These are phyloP conservation scores for Thyatira batis DNA, from an alignment of 2,888 invertebrate species.

Conservation along the genomic window DNA sequence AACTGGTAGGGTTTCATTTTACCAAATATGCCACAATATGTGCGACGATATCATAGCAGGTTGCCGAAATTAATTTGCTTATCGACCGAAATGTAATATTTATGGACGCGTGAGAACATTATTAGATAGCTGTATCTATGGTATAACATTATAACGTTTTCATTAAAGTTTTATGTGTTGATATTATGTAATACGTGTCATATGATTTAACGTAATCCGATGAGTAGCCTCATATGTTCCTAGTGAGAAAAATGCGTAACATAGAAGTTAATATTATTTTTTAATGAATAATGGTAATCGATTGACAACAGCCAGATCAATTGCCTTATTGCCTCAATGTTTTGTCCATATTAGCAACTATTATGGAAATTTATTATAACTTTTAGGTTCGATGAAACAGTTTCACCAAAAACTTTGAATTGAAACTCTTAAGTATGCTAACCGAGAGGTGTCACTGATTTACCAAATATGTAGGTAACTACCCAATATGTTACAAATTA, in stretches of 20 bases:
- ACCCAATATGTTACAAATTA: no score
- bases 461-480: no score
- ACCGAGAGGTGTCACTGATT: not conserved
- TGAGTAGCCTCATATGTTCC: no score
- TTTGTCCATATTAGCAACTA: not conserved
- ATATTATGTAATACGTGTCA: not conserved
- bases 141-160: not conserved
- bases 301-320: no score
- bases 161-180: not conserved
- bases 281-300: no score
- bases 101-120: conserved; percentile 28
- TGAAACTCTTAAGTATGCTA: not conserved
- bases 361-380: not conserved
- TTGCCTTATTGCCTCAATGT: not conserved
- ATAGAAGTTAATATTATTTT: no score
- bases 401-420: not conserved
- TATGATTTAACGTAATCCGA: not conserved
- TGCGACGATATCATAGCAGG: conserved; percentile 33
- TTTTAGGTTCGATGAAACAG: not conserved
- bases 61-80: conserved; percentile 53
- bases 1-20: conserved; percentile 16
- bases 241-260: no score
- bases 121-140: conserved; percentile 19
- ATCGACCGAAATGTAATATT: conserved; percentile 51
- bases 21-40: conserved; percentile 23